Evolutionary conservation across 2,113 vertebrate species (phyloP).

Genomic region (Leptocoma aspasia): DNA sequence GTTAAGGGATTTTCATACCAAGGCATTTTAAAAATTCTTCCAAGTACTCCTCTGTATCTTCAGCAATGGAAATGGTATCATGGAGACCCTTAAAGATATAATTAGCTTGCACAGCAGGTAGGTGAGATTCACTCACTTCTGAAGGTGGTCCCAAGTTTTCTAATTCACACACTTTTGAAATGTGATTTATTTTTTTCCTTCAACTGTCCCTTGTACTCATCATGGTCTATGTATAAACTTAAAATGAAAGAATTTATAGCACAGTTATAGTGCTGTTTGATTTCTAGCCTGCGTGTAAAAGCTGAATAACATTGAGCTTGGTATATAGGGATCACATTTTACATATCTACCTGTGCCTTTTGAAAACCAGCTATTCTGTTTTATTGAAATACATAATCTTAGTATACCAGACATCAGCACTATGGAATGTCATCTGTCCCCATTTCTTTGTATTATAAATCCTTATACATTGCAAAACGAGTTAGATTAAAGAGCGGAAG

Average conservation of each 20-base stretch:
- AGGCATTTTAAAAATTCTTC: neutral
- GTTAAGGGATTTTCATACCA: neutral
- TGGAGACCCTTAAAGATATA: neutral
- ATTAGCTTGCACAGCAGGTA: neutral
- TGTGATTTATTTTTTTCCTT: neutral
- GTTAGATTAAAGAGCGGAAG: neutral
- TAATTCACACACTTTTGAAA: constrained; percentile 2
- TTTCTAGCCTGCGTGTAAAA: constrained; percentile 19
- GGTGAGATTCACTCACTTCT: neutral
- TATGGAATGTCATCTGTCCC: constrained; percentile 37
- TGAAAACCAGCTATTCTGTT: constrained; percentile 11
- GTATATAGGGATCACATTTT: neutral
- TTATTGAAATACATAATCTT: constrained; percentile 21
- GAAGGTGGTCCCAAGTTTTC: neutral
- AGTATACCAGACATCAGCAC: constrained; percentile 7
- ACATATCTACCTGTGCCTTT: constrained; percentile 35
- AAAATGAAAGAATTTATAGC: constrained; percentile 33
- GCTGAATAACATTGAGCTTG: neutral
- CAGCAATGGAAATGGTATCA: neutral
- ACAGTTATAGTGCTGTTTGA: constrained; percentile 13
- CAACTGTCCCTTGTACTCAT: neutral
- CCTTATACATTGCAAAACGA: neutral
- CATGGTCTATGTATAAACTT: neutral
- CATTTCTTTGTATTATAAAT: neutral
- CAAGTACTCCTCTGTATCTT: neutral